Conservation (phyloP, 2,113 vertebrate genomes). For the Benitochromis conjunctus region DNA sequence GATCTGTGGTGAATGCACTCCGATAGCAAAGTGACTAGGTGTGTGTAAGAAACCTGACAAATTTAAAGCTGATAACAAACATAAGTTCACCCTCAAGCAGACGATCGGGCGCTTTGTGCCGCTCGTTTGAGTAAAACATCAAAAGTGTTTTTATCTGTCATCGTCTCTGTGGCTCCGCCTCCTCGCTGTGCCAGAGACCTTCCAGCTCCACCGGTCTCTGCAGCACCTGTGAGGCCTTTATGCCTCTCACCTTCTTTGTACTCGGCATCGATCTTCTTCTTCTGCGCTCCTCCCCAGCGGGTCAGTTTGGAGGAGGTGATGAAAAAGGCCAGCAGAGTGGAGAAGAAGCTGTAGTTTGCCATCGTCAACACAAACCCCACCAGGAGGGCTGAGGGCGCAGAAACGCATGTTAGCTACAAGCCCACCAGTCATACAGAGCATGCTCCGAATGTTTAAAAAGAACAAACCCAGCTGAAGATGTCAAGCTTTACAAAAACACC, state of each 20-base stretch:
- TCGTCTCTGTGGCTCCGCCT: not conserved
- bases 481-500: not conserved
- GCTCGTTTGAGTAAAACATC: not conserved
- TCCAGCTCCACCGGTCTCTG: not conserved
- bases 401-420: not conserved
- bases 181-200: not conserved
- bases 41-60: not conserved
- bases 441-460: not conserved
- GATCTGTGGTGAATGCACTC: not conserved
- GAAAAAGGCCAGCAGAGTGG: conserved; percentile 86
- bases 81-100: not conserved
- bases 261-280: conserved; percentile 87
- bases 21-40: not conserved
- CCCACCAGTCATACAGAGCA: not conserved
- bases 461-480: not conserved
- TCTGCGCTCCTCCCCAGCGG: conserved; percentile 84
- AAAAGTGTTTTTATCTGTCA: not conserved
- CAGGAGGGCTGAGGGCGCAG: conserved; percentile 76
- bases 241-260: conserved; percentile 88
- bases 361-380: conserved; percentile 91
- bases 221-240: not conserved
- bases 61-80: not conserved
- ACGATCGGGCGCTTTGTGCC: not conserved
- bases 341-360: conserved; percentile 95
- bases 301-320: conserved; percentile 91